phyloP scores from a whole-genome alignment of 2,888 invertebrate genomes.

The Trichogramma dendrolimi region DNA sequence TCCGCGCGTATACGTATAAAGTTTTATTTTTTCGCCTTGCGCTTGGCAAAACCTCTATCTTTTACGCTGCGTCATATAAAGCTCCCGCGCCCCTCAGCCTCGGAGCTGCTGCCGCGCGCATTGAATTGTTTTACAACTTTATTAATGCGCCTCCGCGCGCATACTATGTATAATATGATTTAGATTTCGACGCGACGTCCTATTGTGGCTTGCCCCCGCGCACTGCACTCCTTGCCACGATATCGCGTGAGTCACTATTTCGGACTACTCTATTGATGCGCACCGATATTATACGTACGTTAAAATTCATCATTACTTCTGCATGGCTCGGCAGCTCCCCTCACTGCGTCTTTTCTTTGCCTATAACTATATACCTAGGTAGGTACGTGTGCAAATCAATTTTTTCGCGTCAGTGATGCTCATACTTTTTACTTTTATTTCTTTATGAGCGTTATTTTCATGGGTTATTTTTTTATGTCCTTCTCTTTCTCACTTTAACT shows the following conservation, averaged over 20 bases:
- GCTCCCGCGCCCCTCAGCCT: too few species aligned
- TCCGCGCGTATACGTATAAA: too few species aligned
- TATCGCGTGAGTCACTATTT: slow-evolving; percentile 9
- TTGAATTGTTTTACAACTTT: too few species aligned
- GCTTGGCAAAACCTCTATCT: too few species aligned
- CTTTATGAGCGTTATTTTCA: slow-evolving; percentile 27
- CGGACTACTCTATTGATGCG: neutral
- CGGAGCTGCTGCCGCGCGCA: too few species aligned
- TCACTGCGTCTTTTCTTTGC: neutral
- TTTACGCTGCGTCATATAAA: too few species aligned
- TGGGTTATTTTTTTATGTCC: slow-evolving; percentile 20
- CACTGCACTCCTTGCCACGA: too few species aligned
- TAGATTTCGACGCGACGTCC: too few species aligned
- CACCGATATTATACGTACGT: neutral
- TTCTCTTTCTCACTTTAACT: slow-evolving; percentile 27
- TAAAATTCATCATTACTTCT: slow-evolving; percentile 22
- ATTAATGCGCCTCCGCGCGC: too few species aligned
- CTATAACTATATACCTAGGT: neutral
- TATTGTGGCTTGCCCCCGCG: too few species aligned
- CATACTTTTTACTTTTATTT: slow-evolving; percentile 22
- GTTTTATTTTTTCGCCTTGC: too few species aligned
- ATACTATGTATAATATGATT: too few species aligned
- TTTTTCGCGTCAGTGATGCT: slow-evolving; percentile 16
- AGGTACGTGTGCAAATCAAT: slow-evolving; percentile 19
- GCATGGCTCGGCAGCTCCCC: slow-evolving; percentile 2